These are phyloP conservation scores for Lasioglossum oenotherae DNA, from an alignment of 2,888 invertebrate species.

Conservation along the genomic window DNA sequence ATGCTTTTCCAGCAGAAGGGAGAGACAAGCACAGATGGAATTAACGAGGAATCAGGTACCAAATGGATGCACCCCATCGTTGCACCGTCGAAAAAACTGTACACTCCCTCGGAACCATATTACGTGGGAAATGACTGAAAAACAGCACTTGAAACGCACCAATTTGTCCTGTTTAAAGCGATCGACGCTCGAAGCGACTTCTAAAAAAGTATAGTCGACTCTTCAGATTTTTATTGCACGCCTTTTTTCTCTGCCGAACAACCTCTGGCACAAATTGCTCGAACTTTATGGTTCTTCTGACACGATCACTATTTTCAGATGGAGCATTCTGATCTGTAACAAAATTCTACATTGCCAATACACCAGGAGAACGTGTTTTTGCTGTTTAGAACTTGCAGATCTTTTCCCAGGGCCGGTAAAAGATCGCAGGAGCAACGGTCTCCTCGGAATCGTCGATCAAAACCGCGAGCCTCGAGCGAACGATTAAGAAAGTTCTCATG, in stretches of 20 bases:
- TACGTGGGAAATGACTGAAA: slow-evolving; percentile 54
- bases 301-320: background rate
- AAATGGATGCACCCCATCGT: slow-evolving; percentile 22
- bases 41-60: slow-evolving; percentile 68
- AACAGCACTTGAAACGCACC: background rate
- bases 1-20: slow-evolving; percentile 53
- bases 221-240: background rate
- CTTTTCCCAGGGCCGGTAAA: background rate
- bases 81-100: slow-evolving; percentile 23
- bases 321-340: no score
- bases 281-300: background rate
- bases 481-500: slow-evolving; percentile 82
- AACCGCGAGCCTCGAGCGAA: slow-evolving; percentile 48
- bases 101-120: slow-evolving; percentile 24
- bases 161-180: slow-evolving; percentile 46
- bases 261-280: background rate
- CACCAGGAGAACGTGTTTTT: background rate
- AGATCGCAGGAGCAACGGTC: slow-evolving; percentile 11
- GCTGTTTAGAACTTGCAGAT: background rate
- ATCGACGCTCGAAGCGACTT: slow-evolving; percentile 10
- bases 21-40: slow-evolving; percentile 58
- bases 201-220: background rate
- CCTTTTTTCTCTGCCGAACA: background rate
- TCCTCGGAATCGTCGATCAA: slow-evolving; percentile 40
- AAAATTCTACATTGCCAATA: no score